Conservation (phyloP, 2,797 vertebrate species). For the Florisuga fusca region DNA sequence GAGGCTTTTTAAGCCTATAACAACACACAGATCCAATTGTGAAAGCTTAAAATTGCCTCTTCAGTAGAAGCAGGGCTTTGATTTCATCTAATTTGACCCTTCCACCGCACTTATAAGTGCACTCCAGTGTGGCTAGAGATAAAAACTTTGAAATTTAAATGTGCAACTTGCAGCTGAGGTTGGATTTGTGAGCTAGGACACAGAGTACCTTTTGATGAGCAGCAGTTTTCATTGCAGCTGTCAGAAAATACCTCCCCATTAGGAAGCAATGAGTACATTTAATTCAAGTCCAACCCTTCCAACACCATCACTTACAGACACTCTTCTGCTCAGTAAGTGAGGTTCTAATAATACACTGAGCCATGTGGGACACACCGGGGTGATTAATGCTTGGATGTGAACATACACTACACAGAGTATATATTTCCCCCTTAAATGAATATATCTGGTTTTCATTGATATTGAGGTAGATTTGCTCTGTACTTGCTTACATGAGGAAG, state of each 20-base stretch:
- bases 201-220: slow-evolving; percentile 76
- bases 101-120: slow-evolving; percentile 61
- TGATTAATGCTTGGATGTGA: slow-evolving; percentile 63
- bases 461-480: slow-evolving; percentile 28
- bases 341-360: slow-evolving; percentile 69
- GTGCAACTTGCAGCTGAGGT: slow-evolving; percentile 73
- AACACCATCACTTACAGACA: slow-evolving; percentile 59
- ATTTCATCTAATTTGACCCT: slow-evolving; percentile 72
- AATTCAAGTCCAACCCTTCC: slow-evolving; percentile 50
- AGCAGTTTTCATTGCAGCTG: slow-evolving; percentile 74
- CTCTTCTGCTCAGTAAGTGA: slow-evolving; percentile 63
- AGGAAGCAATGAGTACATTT: slow-evolving; percentile 62
- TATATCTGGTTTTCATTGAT: slow-evolving; percentile 49
- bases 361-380: slow-evolving; percentile 62
- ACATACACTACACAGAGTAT: background rate
- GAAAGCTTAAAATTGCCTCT: slow-evolving; percentile 66
- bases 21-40: slow-evolving; percentile 54
- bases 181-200: slow-evolving; percentile 59
- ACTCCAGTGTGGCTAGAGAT: slow-evolving; percentile 63
- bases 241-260: slow-evolving; percentile 73
- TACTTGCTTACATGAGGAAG: slow-evolving; percentile 62
- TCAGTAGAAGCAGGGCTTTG: slow-evolving; percentile 59
- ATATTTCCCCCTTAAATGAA: slow-evolving; percentile 23
- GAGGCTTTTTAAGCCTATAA: slow-evolving; percentile 69
- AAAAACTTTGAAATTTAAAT: slow-evolving; percentile 80